Conservation (phyloP, 1,140 invertebrate species). For the Diploscapter pachys region DNA sequence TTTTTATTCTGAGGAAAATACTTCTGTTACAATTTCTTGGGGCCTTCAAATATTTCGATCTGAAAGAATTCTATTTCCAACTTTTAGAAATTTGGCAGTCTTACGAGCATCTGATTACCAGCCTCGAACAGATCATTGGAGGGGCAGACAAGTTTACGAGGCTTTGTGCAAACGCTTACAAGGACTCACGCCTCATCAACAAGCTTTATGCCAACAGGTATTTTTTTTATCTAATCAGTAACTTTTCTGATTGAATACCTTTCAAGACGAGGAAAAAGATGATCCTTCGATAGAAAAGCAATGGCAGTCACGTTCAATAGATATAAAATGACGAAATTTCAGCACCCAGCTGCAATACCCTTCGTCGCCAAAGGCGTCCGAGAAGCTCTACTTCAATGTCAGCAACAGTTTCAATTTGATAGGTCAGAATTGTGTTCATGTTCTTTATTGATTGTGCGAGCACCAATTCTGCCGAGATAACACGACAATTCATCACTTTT, state of each 20-base stretch:
- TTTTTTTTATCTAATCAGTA: slow-evolving; percentile 10
- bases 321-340: slow-evolving; percentile 6
- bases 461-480: too few relatives aligned
- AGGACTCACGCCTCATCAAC: slow-evolving; percentile 35
- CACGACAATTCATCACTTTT: not conserved
- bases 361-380: slow-evolving; percentile 38
- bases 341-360: slow-evolving; percentile 41
- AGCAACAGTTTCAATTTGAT: slow-evolving; percentile 42
- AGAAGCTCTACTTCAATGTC: slow-evolving; percentile 41
- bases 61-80: not conserved
- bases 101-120: slow-evolving; percentile 19
- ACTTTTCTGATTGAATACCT: not conserved
- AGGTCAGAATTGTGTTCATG: slow-evolving; percentile 9
- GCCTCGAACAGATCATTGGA: slow-evolving; percentile 10
- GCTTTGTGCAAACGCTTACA: slow-evolving; percentile 24
- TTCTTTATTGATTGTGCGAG: too few relatives aligned
- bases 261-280: too few relatives aligned
- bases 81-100: slow-evolving; percentile 18
- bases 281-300: too few relatives aligned
- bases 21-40: not conserved
- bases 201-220: slow-evolving; percentile 28
- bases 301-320: too few relatives aligned
- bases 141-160: slow-evolving; percentile 18
- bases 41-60: not conserved
- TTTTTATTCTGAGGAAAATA: not conserved